Conservation (phyloP, 2,888 invertebrate species). For the Ceraclea dissimilis region DNA sequence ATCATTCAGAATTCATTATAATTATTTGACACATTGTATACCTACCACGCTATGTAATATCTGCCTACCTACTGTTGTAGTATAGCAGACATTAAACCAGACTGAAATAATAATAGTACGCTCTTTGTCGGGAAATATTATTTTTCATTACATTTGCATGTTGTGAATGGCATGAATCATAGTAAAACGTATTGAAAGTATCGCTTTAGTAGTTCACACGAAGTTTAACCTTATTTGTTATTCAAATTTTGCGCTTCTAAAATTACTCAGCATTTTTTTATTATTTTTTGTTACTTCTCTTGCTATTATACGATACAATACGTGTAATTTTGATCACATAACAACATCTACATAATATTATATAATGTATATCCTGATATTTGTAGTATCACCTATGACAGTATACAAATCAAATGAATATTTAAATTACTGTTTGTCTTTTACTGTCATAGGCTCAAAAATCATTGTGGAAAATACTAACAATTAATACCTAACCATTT, state of each 20-base stretch:
- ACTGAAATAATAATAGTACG: too few species aligned
- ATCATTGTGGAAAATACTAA: too few species aligned
- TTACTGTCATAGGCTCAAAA: too few species aligned
- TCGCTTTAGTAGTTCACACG: conserved; percentile 4
- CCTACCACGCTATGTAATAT: too few species aligned
- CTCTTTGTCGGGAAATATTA: neutral
- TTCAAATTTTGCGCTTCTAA: conserved; percentile 8
- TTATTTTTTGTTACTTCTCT: neutral
- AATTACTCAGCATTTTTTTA: conserved; percentile 14
- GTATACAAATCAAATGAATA: too few species aligned
- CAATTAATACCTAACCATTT: too few species aligned
- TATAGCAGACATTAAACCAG: too few species aligned
- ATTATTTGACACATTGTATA: too few species aligned
- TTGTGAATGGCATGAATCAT: conserved; percentile 9
- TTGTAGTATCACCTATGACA: too few species aligned
- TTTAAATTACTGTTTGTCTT: too few species aligned
- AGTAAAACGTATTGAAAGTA: conserved; percentile 9
- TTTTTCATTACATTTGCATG: conserved; percentile 16
- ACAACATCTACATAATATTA: neutral
- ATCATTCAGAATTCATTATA: conserved; percentile 11
- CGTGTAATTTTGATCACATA: neutral
- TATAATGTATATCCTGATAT: too few species aligned
- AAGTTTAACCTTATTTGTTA: conserved; percentile 6
- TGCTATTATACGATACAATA: neutral
- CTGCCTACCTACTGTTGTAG: too few species aligned